Conservation (phyloP, 1,140 invertebrate genomes). For the Bicyclus anynana region DNA sequence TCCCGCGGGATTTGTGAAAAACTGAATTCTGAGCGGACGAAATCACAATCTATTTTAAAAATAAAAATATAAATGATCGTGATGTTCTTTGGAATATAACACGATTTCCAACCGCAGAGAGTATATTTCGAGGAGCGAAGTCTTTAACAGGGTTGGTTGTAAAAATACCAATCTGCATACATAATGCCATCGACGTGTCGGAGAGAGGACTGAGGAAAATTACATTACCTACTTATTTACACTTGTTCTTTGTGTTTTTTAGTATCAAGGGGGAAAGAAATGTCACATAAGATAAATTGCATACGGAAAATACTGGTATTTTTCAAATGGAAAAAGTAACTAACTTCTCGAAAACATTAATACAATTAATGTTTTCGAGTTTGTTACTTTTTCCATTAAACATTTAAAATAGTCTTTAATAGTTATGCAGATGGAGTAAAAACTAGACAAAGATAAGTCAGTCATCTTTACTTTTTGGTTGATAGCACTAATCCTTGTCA, state of each 20-base stretch:
- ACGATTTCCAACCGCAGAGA: slow-evolving; percentile 1
- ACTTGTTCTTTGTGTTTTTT: slow-evolving; percentile 16
- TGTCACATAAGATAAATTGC: not conserved
- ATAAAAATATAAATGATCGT: not conserved
- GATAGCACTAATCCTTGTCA: too few species aligned
- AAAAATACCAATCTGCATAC: slow-evolving; percentile 18
- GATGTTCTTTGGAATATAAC: not conserved
- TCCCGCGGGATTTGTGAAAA: too few species aligned
- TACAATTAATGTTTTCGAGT: too few species aligned
- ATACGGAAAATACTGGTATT: not conserved
- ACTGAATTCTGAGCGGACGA: too few species aligned
- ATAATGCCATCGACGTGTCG: slow-evolving; percentile 10
- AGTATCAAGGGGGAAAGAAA: not conserved
- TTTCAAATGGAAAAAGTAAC: too few species aligned
- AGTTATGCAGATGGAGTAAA: too few species aligned
- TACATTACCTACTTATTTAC: slow-evolving; percentile 13
- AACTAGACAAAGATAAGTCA: too few species aligned
- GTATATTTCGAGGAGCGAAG: not conserved
- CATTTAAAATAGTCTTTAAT: too few species aligned
- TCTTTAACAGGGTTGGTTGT: slow-evolving; percentile 11
- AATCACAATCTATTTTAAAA: not conserved
- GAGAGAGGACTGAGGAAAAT: not conserved
- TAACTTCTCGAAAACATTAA: too few species aligned
- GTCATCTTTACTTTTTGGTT: too few species aligned
- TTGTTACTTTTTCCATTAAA: too few species aligned